Evolutionary conservation across 2,888 invertebrate species (phyloP).

Genomic region (Dilophus febrilis): DNA sequence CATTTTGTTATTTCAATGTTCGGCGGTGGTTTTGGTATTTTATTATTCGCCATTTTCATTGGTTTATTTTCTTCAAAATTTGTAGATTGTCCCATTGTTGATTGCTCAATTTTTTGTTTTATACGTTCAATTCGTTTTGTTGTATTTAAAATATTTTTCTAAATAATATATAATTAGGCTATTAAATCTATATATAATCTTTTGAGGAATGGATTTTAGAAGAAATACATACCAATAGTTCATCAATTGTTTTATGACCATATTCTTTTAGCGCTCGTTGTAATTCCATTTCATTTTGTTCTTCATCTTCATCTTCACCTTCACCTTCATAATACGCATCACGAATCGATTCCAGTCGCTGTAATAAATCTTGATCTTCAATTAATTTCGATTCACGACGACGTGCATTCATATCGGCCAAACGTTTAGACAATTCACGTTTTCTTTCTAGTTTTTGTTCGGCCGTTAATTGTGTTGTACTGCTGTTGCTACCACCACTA

Average conservation of each 20-base stretch:
- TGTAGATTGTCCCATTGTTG: conserved; percentile 33
- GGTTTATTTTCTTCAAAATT: conserved; percentile 17
- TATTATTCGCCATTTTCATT: too few species aligned
- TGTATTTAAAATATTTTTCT: conserved; percentile 42
- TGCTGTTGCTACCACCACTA: too few species aligned
- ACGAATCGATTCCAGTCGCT: conserved; percentile 56
- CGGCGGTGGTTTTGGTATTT: conserved; percentile 23
- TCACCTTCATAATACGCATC: conserved; percentile 60
- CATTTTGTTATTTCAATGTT: conserved; percentile 21
- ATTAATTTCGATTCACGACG: conserved; percentile 74
- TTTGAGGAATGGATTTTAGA: too few species aligned
- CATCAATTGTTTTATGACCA: too few species aligned
- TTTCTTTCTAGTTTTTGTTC: conserved; percentile 79
- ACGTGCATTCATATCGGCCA: conserved; percentile 78
- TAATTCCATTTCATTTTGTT: conserved; percentile 46
- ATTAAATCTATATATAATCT: not conserved
- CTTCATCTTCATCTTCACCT: conserved; percentile 54
- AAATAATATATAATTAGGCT: not conserved
- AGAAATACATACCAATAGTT: too few species aligned
- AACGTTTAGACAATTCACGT: conserved; percentile 64
- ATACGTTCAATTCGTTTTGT: conserved; percentile 47
- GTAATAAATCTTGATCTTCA: conserved; percentile 75
- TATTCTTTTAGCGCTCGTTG: too few species aligned
- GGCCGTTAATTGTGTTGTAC: too few species aligned
- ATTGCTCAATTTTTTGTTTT: conserved; percentile 53